Base-by-base conservation (phyloP, 1,140 invertebrate species). In the Bombus turneri region DNA sequence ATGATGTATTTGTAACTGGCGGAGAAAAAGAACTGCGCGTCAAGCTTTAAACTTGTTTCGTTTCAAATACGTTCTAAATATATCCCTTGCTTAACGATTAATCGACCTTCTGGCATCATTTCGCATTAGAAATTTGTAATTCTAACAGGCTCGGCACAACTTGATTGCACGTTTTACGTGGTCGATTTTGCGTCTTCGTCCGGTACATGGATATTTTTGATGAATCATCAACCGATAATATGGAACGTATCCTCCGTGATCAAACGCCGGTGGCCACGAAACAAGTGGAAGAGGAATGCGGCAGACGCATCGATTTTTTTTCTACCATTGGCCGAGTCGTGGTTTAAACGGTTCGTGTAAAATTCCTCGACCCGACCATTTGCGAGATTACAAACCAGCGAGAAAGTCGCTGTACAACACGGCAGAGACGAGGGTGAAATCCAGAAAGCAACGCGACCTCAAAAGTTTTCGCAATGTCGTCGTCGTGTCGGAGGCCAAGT, bases 311-410 rank as follows among this genome's bases (percentile, higher is more conserved):
- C 37, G 81, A 83, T 77, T 77, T 83, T 77, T 77, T 68, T 69
- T 57, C 22, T n/a, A 4, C 41, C 25, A 64, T 80, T 68, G 9
- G 47, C 47, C 47, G 47, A 0, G 59, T 12, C 28, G 28, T 4
- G 28, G 59, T 62, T 59, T n/a, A 62, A 62, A 28, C 59, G 18
- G 47, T 68, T 41, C 59, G 18, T n/a, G 37, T 59, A 43, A 71
- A 78, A 78, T 84, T 84, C n/a, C 62, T 59, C 53, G 28, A 28
- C n/a, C 31, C 75, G 82, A 71, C 82, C 66, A 84, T 84, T 79
- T 80, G 39, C 83, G 34, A 80, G 68, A 84, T 84, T 80, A 80
- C 76, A 62, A 53, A n/a, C n/a, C n/a, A 37, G 4, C 34, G 41
- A 31, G 71, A 31, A 41, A n/a, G 73, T 13, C 1, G 41, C 39